These are phyloP conservation scores for Aspidoscelis tigris DNA, from an alignment of 2,113 vertebrate genomes.

Conservation along the genomic window DNA sequence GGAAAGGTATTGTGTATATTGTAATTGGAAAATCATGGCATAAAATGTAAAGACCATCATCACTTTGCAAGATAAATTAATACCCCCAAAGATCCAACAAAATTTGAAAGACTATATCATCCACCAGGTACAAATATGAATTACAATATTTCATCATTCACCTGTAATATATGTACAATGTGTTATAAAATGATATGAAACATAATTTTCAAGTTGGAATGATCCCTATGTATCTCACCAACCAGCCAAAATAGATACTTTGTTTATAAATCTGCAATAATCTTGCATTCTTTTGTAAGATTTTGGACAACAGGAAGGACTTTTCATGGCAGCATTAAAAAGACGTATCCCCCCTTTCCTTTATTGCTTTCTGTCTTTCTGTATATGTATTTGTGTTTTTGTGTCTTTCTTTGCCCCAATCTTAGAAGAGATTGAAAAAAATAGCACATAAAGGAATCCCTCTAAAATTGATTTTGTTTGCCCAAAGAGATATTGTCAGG, in stretches of 20 bases:
- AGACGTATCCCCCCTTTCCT: too few relatives aligned
- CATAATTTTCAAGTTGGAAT: neutral
- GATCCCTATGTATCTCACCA: neutral
- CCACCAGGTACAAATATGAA: conserved; percentile 12
- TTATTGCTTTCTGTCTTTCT: too few relatives aligned
- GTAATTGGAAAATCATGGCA: conserved; percentile 45
- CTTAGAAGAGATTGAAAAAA: neutral
- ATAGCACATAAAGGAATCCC: neutral
- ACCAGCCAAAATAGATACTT: neutral
- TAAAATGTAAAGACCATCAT: conserved; percentile 30
- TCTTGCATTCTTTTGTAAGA: too few relatives aligned
- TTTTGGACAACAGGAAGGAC: too few relatives aligned
- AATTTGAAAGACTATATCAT: conserved; percentile 41
- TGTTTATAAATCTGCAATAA: neutral
- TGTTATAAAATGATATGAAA: neutral
- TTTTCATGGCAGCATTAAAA: too few relatives aligned
- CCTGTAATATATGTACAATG: neutral
- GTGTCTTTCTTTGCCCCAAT: too few relatives aligned
- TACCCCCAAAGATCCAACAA: conserved; percentile 49
- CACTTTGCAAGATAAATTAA: conserved; percentile 44
- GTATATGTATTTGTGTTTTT: too few relatives aligned
- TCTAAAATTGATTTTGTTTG: neutral
- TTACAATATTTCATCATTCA: conserved; percentile 40
- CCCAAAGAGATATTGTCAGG: neutral
- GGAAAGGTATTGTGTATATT: conserved; percentile 49